Percentiles rank a stretch among this genome's conserved stretches.
phyloP scores from a whole-genome alignment of 2,797 vertebrate species.

The Threskiornis aethiopicus region DNA sequence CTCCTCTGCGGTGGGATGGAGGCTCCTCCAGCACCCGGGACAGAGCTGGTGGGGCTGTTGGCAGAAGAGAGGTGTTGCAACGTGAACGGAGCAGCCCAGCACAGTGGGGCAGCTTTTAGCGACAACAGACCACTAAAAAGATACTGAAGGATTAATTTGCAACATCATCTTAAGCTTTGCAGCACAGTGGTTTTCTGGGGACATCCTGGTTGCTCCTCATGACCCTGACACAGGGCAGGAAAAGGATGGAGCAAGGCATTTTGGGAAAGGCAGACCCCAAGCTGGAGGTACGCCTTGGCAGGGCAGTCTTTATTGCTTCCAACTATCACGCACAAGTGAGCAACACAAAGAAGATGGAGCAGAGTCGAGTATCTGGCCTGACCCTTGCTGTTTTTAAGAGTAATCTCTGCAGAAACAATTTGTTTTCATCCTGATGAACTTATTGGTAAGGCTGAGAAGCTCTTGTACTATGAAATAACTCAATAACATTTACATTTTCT shows the following conservation, averaged over 20 bases:
- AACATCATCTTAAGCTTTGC: background rate
- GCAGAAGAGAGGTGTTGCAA: background rate
- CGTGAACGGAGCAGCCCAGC: fast-evolving
- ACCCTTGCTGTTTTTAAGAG: background rate
- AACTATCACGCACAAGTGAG: background rate
- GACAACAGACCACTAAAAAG: background rate
- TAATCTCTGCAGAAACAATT: background rate
- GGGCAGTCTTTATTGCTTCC: background rate
- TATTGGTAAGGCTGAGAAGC: background rate
- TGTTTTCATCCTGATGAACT: background rate
- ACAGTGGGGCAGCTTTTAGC: background rate
- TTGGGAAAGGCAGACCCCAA: fast-evolving
- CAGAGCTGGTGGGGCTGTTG: background rate
- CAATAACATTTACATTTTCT: background rate
- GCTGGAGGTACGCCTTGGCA: fast-evolving
- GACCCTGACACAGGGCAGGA: background rate
- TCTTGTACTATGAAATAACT: background rate
- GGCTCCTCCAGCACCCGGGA: fast-evolving
- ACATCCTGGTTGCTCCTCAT: background rate
- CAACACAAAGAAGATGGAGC: background rate
- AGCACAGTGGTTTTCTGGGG: background rate
- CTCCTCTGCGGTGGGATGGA: background rate
- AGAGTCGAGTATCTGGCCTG: background rate
- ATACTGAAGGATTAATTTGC: background rate
- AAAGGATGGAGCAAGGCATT: background rate